These are phyloP conservation scores for Micrasema longulum DNA, from an alignment of 1,140 invertebrate species.

Conservation along the genomic window DNA sequence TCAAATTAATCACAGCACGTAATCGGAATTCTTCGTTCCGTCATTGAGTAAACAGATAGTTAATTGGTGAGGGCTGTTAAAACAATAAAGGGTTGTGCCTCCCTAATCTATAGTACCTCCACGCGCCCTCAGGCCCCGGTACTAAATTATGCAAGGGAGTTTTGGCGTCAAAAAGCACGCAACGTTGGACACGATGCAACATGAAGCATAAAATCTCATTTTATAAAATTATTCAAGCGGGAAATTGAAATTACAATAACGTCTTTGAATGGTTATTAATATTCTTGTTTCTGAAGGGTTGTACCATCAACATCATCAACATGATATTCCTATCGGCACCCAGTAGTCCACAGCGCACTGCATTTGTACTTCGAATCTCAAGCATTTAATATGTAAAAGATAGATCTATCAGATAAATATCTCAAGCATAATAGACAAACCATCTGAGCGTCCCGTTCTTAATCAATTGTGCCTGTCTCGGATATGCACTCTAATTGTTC, in stretches of 20 bases:
- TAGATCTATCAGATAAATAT: no score
- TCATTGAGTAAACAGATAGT: constrained; percentile 54
- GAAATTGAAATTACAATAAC: constrained; percentile 40
- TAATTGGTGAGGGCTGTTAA: constrained; percentile 52
- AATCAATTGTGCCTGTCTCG: no score
- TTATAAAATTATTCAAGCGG: constrained; percentile 27
- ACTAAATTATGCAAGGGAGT: constrained; percentile 19
- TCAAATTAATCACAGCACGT: constrained; percentile 42
- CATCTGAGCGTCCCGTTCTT: no score
- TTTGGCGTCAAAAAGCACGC: constrained; percentile 40
- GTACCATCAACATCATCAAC: no score
- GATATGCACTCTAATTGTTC: no score
- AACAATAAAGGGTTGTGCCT: constrained; percentile 54
- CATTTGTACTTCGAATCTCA: no score
- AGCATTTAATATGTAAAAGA: no score
- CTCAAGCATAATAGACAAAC: no score
- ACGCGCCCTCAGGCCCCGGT: constrained; percentile 9
- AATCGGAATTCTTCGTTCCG: constrained; percentile 43
- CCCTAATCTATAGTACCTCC: neutral
- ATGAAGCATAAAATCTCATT: constrained; percentile 32
- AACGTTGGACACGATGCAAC: constrained; percentile 35
- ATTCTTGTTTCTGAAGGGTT: constrained; percentile 2
- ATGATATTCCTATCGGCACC: no score
- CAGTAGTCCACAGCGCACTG: no score
- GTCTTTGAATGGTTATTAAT: constrained; percentile 26